Conservation (phyloP, 2,888 invertebrate species). For the Drosophila bunnanda region DNA sequence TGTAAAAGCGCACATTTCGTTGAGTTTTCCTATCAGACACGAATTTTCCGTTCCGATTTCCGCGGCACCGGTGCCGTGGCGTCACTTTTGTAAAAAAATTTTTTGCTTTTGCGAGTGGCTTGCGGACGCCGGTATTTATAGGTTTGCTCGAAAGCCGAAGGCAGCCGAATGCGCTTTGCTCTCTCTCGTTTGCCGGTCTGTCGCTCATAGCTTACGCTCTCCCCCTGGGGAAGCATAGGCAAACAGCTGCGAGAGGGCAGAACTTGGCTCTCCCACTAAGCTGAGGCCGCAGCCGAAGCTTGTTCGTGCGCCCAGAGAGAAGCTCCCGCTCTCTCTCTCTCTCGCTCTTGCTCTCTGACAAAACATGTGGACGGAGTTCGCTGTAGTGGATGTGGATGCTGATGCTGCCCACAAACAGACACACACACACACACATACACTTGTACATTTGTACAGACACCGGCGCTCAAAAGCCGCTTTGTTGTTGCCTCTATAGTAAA, state of each 20-base stretch:
- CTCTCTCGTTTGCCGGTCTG: background rate
- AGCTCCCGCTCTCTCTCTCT: background rate
- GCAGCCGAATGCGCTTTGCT: background rate
- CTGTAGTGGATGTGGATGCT: slow-evolving; percentile 48
- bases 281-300: slow-evolving; percentile 1
- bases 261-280: background rate
- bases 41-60: background rate
- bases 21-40: slow-evolving; percentile 4
- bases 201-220: background rate
- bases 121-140: slow-evolving; percentile 1
- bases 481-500: slow-evolving; percentile 44
- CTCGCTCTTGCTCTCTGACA: background rate
- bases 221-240: too few relatives aligned
- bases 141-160: background rate
- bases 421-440: background rate
- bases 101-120: background rate
- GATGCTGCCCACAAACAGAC: slow-evolving; percentile 46
- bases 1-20: slow-evolving; percentile 47
- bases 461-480: slow-evolving; percentile 20
- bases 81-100: background rate
- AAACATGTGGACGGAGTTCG: slow-evolving; percentile 56
- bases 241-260: too few relatives aligned
- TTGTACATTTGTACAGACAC: background rate
- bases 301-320: background rate
- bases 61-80: slow-evolving; percentile 6